Percentiles rank a stretch among this genome's conserved stretches.
phyloP scores from a whole-genome alignment of 2,888 invertebrate species.

The Spodoptera exigua region DNA sequence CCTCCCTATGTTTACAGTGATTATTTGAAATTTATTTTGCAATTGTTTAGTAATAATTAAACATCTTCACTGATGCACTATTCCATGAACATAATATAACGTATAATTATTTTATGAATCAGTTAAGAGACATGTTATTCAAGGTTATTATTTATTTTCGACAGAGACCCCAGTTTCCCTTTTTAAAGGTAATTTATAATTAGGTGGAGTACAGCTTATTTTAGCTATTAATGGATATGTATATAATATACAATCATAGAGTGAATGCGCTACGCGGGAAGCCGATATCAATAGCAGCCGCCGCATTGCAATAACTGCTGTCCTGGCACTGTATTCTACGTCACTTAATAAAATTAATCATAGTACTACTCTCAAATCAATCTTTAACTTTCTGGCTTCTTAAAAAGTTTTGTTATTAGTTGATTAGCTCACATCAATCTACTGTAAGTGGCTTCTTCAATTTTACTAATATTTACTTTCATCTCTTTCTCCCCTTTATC shows the following conservation, averaged over 20 bases:
- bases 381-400: slow-evolving; percentile 73
- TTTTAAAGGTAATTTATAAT: slow-evolving; percentile 87
- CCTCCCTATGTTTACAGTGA: slow-evolving; percentile 17
- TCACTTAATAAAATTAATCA: slow-evolving; percentile 61
- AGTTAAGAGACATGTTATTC: slow-evolving; percentile 52
- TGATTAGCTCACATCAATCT: slow-evolving; percentile 60
- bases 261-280: slow-evolving; percentile 77
- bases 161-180: slow-evolving; percentile 87
- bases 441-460: slow-evolving; percentile 68
- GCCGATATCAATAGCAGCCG: slow-evolving; percentile 73
- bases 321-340: slow-evolving; percentile 75
- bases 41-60: too few relatives aligned
- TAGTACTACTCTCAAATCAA: slow-evolving; percentile 62
- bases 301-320: slow-evolving; percentile 76
- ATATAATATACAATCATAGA: slow-evolving; percentile 68
- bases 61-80: slow-evolving; percentile 2
- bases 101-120: slow-evolving; percentile 21
- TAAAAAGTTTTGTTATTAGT: slow-evolving; percentile 63
- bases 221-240: slow-evolving; percentile 75
- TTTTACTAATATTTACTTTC: slow-evolving; percentile 81
- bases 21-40: too few relatives aligned
- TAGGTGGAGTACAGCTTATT: slow-evolving; percentile 78
- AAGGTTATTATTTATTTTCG: slow-evolving; percentile 79
- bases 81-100: slow-evolving; percentile 11
- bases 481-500: slow-evolving; percentile 75